Conservation (phyloP, 2,797 vertebrate species). For the Argya squamiceps region DNA sequence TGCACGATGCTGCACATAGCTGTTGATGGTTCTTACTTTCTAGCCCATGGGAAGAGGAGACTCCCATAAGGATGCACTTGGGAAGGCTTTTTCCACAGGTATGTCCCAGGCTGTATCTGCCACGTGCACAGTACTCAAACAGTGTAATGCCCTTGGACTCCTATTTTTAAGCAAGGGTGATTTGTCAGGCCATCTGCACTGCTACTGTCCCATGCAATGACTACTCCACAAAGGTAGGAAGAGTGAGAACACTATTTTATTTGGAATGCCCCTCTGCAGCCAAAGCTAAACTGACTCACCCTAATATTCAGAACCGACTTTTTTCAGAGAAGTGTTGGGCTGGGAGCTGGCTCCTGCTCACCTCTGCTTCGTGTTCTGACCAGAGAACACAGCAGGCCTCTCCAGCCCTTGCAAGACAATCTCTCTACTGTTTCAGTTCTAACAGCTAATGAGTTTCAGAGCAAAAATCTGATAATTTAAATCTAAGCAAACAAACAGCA, state of each 20-base stretch:
- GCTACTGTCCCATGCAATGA: not conserved
- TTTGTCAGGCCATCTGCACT: not conserved
- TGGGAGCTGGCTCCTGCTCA: not conserved
- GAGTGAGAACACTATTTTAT: not conserved
- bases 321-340: not conserved
- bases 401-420: not conserved
- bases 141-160: too few relatives aligned
- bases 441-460: not conserved
- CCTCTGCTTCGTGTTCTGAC: not conserved
- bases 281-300: not conserved
- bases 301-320: not conserved
- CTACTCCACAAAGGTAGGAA: not conserved
- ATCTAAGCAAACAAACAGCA: not conserved
- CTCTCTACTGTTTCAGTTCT: not conserved
- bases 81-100: not conserved
- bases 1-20: rapidly evolving
- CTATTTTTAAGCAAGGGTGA: not conserved
- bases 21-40: not conserved
- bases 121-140: rapidly evolving
- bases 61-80: not conserved
- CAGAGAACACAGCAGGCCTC: not conserved
- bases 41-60: not conserved
- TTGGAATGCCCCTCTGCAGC: not conserved
- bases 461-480: not conserved
- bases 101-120: not conserved